Base-by-base conservation (phyloP, 2,113 vertebrate genomes). In the Archilochus colubris region DNA sequence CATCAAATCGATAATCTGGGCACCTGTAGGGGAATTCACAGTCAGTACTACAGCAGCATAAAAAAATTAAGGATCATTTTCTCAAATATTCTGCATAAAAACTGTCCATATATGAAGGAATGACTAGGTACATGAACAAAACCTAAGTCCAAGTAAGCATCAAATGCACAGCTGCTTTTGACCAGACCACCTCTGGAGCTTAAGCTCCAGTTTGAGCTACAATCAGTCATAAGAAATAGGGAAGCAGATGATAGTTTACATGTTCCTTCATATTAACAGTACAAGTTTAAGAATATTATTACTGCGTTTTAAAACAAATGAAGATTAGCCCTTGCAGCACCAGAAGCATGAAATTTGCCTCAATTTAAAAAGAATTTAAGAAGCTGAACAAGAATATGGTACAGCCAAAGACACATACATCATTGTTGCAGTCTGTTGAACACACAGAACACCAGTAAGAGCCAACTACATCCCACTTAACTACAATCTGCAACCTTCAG, bases 1-100 rank as follows among this genome's bases (percentile, higher is more conserved):
- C 99, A 99, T 99, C 96, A 99, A 96, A 91, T 99, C 99, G 33
- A 99, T 99, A 92, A 99, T 99, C 97, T 99, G 99, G 69, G 99
- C 99, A 95, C 99, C 99, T 99, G 62, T 59, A 80, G 54, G 43
- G 97, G 67, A 95, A 93, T 50, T 54, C 54, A 87, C 22, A 79
- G 77, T 98, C 64, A 97, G 64, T 75, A 86, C 13, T 75, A 76
- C 43, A 85, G 84, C 68, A 88, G 48, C 53, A 83, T 57, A 44
- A 79, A 78, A 59, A 79, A 17, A 62, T 77, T 27, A 82, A 73
- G 38, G 20, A 86, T 44, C 25, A 81, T 59, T 80, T 94, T 69
- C 67, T 72, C 43, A 66, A 93, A 62, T 8, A 4, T 18, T 31
- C 72, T 54, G 55, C 30, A 36, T 53, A 33, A 23, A 72, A 92